phyloP scores from a whole-genome alignment of 2,797 vertebrate species.

The Peromyscus attwateri region DNA sequence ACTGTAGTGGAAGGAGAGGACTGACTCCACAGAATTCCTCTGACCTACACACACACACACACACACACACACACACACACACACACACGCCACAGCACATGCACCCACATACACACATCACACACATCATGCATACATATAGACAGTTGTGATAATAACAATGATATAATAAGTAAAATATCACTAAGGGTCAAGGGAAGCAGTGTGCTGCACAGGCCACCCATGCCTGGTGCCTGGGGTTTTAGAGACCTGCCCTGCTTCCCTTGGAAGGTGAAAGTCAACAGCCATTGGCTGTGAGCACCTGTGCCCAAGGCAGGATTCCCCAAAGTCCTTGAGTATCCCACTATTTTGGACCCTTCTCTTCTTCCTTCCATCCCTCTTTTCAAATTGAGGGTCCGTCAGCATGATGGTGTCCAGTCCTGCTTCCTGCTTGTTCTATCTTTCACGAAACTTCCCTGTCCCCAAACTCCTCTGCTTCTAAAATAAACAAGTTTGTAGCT shows the following conservation, averaged over 20 bases:
- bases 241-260: neutral
- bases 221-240: neutral
- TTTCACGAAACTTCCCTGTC: fast-evolving
- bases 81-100: no score
- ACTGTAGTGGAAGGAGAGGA: neutral
- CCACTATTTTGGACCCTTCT: neutral
- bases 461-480: neutral
- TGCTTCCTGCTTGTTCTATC: neutral
- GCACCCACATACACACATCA: neutral
- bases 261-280: neutral
- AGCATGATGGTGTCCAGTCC: neutral
- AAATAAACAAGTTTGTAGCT: neutral
- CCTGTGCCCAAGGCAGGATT: neutral
- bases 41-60: neutral
- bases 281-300: neutral
- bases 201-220: neutral
- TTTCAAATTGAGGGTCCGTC: neutral
- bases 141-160: neutral
- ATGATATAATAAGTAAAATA: neutral
- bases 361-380: neutral
- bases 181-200: neutral
- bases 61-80: neutral
- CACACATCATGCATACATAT: neutral
- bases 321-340: neutral
- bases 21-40: neutral